Base-by-base conservation (phyloP, 2,888 invertebrate species). In the Hirtodrosophila confusa region DNA sequence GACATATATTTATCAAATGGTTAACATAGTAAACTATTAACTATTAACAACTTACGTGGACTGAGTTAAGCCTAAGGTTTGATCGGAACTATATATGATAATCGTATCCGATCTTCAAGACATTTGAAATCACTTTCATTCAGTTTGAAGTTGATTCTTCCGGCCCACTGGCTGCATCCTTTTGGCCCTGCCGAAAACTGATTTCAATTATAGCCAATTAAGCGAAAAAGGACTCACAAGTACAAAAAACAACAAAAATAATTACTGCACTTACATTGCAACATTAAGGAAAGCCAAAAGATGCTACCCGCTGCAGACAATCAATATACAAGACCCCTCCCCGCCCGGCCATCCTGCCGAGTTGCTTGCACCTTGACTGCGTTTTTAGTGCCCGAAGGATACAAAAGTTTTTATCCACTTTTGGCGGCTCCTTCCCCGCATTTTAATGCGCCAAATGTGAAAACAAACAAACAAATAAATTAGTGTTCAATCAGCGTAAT, bases 401-500 rank as follows among this genome's bases (percentile, higher is more conserved):
- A 47, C 17, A 67, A 83, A 80, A 79, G 47, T 82, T 86, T 68
- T 65, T 70, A 66, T 65, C 76, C 69, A 55, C 51, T 69, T 48
- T 62, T 54, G 49, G 31, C 43, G 45, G 11, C 29, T 37, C 24
- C 71, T 41, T 6, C n/a, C 33, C 17, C 49, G 43, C 61, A 55
- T 64, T 61, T 56, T 56, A 66, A 68, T 76, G 79, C 83, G 65
- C 69, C 83, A 79, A 85, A 86, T 84, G 84, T 83, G 71, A 73
- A 80, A 66, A 63, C 75, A 85, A 84, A 86, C 84, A 87, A 85
- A 87, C 84, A 85, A 85, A 85, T 87, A 85, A 85, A 85, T 85
- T 85, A 85, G 84, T 85, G 87, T 87, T 87, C 84, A 85, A 85
- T 85, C 84, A 85, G 84, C 84, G 84, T 85, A 86, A 85, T 85